phyloP scores from a whole-genome alignment of 2,888 invertebrate genomes.

The Drosophila melanosoma region DNA sequence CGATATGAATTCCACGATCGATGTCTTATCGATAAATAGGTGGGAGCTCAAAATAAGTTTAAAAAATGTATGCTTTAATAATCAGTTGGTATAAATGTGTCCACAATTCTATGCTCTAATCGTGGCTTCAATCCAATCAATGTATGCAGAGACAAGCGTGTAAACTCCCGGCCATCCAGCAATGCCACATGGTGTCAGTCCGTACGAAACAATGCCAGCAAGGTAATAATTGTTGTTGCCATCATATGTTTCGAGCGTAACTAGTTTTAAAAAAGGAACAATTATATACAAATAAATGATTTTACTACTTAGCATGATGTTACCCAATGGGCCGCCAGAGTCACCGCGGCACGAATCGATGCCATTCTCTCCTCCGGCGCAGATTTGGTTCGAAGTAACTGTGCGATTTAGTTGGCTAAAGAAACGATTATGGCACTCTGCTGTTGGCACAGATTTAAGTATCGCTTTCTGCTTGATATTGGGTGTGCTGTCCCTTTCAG shows the following conservation, averaged over 20 bases:
- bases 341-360: conserved; percentile 87
- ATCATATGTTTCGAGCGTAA: conserved; percentile 80
- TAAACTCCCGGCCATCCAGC: conserved; percentile 88
- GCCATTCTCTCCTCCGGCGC: conserved; percentile 87
- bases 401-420: conserved; percentile 82
- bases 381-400: conserved; percentile 86
- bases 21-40: neutral
- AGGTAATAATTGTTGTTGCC: conserved; percentile 86
- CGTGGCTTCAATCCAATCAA: conserved; percentile 86
- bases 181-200: conserved; percentile 87
- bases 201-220: conserved; percentile 88
- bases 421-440: conserved; percentile 86
- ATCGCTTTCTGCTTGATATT: conserved; percentile 86
- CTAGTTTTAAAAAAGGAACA: conserved; percentile 72
- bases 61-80: conserved; percentile 1
- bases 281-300: neutral
- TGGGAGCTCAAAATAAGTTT: conserved; percentile 7
- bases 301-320: neutral
- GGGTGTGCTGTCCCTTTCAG: conserved; percentile 86
- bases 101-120: conserved; percentile 67
- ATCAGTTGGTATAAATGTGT: neutral
- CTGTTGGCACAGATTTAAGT: conserved; percentile 85
- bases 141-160: conserved; percentile 86
- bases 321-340: conserved; percentile 86
- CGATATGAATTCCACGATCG: conserved; percentile 2